Conservation (phyloP, 64 coral and sea anemone genomes). For the Catalaphyllia jardinei region DNA sequence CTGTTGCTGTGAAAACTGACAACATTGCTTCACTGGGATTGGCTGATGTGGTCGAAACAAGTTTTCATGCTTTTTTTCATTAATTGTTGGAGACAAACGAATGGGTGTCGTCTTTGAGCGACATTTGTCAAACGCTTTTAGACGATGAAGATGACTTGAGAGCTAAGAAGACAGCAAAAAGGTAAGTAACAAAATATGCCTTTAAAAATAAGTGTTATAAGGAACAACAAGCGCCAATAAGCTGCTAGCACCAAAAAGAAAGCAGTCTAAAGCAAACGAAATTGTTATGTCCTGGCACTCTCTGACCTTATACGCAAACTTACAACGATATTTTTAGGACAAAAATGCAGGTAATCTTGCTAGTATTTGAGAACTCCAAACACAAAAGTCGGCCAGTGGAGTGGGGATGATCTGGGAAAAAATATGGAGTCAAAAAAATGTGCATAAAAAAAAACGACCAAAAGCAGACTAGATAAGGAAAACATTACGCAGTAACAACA, state of each 20-base stretch:
- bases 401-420: background rate
- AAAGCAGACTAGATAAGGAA: background rate
- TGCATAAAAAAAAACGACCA: background rate
- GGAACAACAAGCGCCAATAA: background rate
- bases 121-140: background rate
- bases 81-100: background rate
- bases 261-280: no score
- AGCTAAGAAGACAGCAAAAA: background rate
- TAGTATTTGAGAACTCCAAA: no score
- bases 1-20: background rate
- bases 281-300: no score
- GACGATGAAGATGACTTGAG: background rate
- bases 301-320: no score
- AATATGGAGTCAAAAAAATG: background rate
- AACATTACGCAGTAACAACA: background rate
- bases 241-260: no score
- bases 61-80: background rate
- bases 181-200: background rate
- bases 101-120: background rate
- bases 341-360: no score
- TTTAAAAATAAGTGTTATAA: background rate
- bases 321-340: no score
- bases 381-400: no score
- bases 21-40: background rate
- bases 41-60: background rate